Percentiles rank a stretch among this genome's conserved stretches.
phyloP scores from a whole-genome alignment of 1,140 invertebrate genomes.

The Rhyacophila brunnea region DNA sequence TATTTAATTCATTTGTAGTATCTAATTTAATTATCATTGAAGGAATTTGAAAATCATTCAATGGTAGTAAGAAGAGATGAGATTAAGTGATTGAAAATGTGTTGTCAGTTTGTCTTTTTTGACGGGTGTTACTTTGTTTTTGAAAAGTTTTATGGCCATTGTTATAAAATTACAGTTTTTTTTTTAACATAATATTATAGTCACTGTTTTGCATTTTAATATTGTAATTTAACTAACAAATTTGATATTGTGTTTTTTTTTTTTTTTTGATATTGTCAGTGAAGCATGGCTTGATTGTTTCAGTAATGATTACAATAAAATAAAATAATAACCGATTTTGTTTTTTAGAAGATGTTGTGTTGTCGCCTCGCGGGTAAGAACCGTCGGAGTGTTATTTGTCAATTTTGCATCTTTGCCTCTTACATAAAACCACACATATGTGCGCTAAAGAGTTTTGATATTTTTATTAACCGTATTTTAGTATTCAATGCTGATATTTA shows the following conservation, averaged over 20 bases:
- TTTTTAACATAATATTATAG: not conserved
- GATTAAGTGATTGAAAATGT: too few species aligned
- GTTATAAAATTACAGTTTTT: too few species aligned
- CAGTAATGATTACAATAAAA: constrained; percentile 1
- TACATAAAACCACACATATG: constrained; percentile 57
- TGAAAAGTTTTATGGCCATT: too few species aligned
- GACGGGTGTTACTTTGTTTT: too few species aligned
- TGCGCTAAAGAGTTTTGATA: constrained; percentile 55
- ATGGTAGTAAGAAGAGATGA: too few species aligned
- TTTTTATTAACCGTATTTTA: constrained; percentile 23
- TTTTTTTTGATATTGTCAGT: constrained; percentile 30
- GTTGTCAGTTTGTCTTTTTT: too few species aligned
- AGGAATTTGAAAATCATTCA: too few species aligned
- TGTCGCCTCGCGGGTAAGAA: constrained; percentile 4
- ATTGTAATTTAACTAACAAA: constrained; percentile 27
- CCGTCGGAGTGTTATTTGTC: constrained; percentile 40
- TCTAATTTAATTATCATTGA: too few species aligned
- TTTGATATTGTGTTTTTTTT: constrained; percentile 27
- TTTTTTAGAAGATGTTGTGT: not conserved
- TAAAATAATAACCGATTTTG: constrained; percentile 2
- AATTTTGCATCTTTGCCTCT: constrained; percentile 56
- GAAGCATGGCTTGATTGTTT: constrained; percentile 30
- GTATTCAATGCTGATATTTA: too few species aligned
- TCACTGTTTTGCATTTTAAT: constrained; percentile 23
- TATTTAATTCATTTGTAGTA: too few species aligned